Evolutionary conservation across 2,888 invertebrate genomes (phyloP), one percentile per base, ranked within the genome.

Genomic region (Cataglyphis altisquamis): DNA sequence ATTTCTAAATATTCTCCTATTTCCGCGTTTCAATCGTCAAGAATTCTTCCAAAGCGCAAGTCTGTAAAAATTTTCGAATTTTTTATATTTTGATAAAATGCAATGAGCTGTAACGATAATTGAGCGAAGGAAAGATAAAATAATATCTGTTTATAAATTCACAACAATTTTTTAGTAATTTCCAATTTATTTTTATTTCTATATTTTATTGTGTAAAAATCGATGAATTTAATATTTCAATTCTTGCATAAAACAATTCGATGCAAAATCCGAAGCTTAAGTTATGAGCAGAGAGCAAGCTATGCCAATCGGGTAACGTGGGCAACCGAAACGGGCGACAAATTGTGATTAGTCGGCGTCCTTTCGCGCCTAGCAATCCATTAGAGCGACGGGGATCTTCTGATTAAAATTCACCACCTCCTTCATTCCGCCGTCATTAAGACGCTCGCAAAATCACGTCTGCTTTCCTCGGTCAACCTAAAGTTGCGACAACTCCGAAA

Each of bases 361-460:
- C 87, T 86, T 88, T 84, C 88, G 86, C 88, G 85, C 89, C 89
- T 90, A 86, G 92, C 93, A 93, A 93, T 93, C 92, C 93, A 93
- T 93, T 93, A 93, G 91, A 83, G 88, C 82, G 86, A 67, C 83
- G 83, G 67, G 81, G 86, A 88, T 91, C 90, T 88, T 85, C 90
- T 93, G 93, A 93, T 93, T 93, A 93, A 93, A 93, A 92, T 93
- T 92, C 90, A 87, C 81, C 88, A 81, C 64, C 63, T 81, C 73
- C 75, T 81, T 74, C 81, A 81, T 82, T 89, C 83, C 68, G 75
- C 64, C 62, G 48, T 75, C 83, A 63, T 67, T 68, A 80, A 80
- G 64, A 66, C 70, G 55, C 48, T 48, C 78, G 72, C 60, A 80
- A 80, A 80, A 80, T 80, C 78, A 36, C 45, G 78, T 80, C 78